These are phyloP conservation scores for Tenthredo notha DNA, from an alignment of 2,888 invertebrate species.

Conservation along the genomic window DNA sequence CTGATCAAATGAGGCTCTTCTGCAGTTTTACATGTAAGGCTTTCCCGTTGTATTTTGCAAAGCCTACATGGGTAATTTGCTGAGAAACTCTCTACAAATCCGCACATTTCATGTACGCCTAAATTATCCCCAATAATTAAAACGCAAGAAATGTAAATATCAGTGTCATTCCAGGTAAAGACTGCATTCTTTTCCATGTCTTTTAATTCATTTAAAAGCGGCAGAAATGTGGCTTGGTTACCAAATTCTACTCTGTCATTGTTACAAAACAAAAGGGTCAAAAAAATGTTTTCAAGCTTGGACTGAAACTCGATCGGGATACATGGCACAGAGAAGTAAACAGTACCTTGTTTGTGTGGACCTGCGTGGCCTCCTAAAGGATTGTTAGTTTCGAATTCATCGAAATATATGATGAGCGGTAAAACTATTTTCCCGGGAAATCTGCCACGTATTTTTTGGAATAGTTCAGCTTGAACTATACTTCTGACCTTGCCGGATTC, in stretches of 20 bases:
- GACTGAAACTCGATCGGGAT: slow-evolving; percentile 35
- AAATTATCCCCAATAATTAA: slow-evolving; percentile 59
- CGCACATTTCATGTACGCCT: slow-evolving; percentile 56
- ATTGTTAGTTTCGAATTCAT: slow-evolving; percentile 40
- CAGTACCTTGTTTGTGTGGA: neutral
- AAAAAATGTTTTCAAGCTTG: slow-evolving; percentile 39
- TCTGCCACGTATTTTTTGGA: slow-evolving; percentile 22
- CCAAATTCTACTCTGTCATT: neutral
- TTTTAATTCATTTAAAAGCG: neutral
- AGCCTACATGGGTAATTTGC: slow-evolving; percentile 53
- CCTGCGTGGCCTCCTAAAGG: slow-evolving; percentile 30
- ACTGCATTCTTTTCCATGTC: neutral
- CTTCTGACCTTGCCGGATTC: too few species aligned
- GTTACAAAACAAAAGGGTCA: slow-evolving; percentile 18
- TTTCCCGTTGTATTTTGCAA: slow-evolving; percentile 58
- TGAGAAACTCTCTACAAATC: slow-evolving; percentile 58
- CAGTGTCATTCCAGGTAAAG: neutral
- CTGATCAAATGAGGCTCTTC: slow-evolving; percentile 36
- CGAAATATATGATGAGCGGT: slow-evolving; percentile 45
- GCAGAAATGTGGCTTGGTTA: neutral
- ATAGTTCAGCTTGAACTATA: too few species aligned
- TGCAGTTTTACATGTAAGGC: slow-evolving; percentile 27
- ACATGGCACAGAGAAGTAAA: slow-evolving; percentile 43
- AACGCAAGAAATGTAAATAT: slow-evolving; percentile 54
- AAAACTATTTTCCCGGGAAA: neutral